A percentile compares a stretch with the other conserved stretches of the same genome.
Conservation (phyloP, 1,140 invertebrate species). For the Meteorus sp. region DNA sequence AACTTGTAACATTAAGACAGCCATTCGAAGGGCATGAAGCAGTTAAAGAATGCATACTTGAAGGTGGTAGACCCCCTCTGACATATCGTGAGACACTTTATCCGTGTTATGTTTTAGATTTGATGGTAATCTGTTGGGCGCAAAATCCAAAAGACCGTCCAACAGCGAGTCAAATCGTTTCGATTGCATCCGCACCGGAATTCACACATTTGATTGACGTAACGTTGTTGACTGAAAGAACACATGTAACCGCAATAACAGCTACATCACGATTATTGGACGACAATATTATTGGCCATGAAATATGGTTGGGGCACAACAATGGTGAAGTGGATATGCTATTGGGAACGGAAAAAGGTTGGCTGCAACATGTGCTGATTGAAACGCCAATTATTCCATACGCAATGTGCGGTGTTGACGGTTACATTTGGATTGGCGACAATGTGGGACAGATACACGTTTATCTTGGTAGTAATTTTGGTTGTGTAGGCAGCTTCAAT, state of each 20-base stretch:
- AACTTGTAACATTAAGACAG: slow-evolving; percentile 88
- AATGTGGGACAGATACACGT: slow-evolving; percentile 78
- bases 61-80: slow-evolving; percentile 87
- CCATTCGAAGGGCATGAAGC: slow-evolving; percentile 95
- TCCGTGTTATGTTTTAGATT: slow-evolving; percentile 88
- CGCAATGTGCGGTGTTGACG: slow-evolving; percentile 69
- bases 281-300: slow-evolving; percentile 57
- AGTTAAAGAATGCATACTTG: slow-evolving; percentile 93
- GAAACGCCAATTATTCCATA: slow-evolving; percentile 64
- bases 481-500: slow-evolving; percentile 56
- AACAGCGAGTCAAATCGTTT: slow-evolving; percentile 90
- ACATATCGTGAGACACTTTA: slow-evolving; percentile 81
- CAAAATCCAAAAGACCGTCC: slow-evolving; percentile 85
- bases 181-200: slow-evolving; percentile 88
- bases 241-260: slow-evolving; percentile 59
- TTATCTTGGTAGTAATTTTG: slow-evolving; percentile 62
- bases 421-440: slow-evolving; percentile 85
- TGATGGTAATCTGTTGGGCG: slow-evolving; percentile 96
- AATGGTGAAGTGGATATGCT: slow-evolving; percentile 72
- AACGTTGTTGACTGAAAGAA: slow-evolving; percentile 66
- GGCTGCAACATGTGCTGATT: slow-evolving; percentile 63
- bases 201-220: slow-evolving; percentile 88
- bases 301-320: slow-evolving; percentile 73
- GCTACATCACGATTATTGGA: slow-evolving; percentile 38
- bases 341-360: slow-evolving; percentile 62